phyloP scores from a whole-genome alignment of 2,797 vertebrate species.

The Prunella strophiata region DNA sequence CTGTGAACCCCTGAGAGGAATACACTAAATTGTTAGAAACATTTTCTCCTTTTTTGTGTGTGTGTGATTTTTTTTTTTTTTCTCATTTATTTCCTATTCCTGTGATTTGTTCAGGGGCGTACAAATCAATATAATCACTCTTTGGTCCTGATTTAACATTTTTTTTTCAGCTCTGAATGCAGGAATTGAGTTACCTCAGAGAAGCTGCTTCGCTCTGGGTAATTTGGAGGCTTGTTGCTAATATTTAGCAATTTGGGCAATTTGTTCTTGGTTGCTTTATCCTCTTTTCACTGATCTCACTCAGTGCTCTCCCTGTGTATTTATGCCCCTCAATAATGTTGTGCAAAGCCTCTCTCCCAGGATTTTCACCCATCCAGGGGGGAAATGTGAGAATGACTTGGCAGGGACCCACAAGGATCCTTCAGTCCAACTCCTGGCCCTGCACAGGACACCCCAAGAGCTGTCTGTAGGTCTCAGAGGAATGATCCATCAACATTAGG shows the following conservation, averaged over 20 bases:
- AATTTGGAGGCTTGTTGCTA: neutral
- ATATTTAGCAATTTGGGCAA: neutral
- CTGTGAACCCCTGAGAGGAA: neutral
- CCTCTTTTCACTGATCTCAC: neutral
- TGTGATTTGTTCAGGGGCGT: neutral
- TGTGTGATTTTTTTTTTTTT: accelerated
- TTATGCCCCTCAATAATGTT: accelerated
- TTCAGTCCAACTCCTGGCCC: neutral
- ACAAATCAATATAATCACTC: slow-evolving; percentile 29
- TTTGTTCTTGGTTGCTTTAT: neutral
- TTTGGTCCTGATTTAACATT: neutral
- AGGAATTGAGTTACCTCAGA: neutral
- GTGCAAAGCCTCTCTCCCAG: neutral
- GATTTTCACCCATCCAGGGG: neutral
- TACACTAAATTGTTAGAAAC: neutral
- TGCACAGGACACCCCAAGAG: neutral
- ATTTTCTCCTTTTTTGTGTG: neutral
- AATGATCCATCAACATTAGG: neutral
- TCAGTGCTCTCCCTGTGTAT: neutral
- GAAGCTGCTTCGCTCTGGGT: neutral
- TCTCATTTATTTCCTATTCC: neutral
- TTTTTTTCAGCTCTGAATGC: neutral
- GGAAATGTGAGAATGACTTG: neutral
- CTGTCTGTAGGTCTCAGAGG: accelerated
- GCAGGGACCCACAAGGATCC: accelerated